Evolutionary conservation across 1,140 invertebrate species (phyloP).

Genomic region (Hyposmocoma kahamanoa): DNA sequence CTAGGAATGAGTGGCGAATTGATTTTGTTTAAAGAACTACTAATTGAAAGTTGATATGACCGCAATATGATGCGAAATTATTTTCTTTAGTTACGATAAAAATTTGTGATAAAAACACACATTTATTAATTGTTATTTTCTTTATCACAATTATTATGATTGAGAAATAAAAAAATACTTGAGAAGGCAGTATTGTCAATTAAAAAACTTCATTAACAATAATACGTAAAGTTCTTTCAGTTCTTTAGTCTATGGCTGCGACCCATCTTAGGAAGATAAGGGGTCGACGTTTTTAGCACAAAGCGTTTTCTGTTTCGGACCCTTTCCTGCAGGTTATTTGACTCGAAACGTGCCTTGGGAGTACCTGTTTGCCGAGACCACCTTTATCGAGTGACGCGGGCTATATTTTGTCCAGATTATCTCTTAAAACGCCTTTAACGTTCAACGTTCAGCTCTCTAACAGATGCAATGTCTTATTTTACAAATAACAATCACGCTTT

Average conservation of each 20-base stretch:
- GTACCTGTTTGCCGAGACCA: conserved; percentile 49
- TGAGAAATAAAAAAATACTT: too few relatives aligned
- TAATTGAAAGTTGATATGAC: too few relatives aligned
- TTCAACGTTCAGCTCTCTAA: conserved; percentile 34
- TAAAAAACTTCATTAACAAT: too few relatives aligned
- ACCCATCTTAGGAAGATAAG: conserved; percentile 58
- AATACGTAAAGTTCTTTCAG: too few relatives aligned
- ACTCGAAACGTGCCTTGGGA: conserved; percentile 48
- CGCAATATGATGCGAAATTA: too few relatives aligned
- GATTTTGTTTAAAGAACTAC: too few relatives aligned
- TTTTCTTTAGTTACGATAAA: too few relatives aligned
- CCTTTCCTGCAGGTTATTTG: conserved; percentile 56
- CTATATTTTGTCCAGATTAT: conserved; percentile 61
- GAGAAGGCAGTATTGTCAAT: too few relatives aligned
- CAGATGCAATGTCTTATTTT: conserved; percentile 53
- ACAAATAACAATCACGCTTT: conserved; percentile 54
- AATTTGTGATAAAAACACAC: too few relatives aligned
- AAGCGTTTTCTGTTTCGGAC: conserved; percentile 63
- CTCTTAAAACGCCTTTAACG: conserved; percentile 45
- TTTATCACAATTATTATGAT: too few relatives aligned
- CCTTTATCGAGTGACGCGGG: conserved; percentile 41
- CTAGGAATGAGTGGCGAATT: too few relatives aligned
- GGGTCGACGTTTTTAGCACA: conserved; percentile 69
- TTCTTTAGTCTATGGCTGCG: conserved; percentile 45
- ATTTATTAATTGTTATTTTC: too few relatives aligned